Percentiles rank a stretch among this genome's conserved stretches.
Conservation (phyloP, 2,888 invertebrate genomes). For the Chloromyia formosa region DNA sequence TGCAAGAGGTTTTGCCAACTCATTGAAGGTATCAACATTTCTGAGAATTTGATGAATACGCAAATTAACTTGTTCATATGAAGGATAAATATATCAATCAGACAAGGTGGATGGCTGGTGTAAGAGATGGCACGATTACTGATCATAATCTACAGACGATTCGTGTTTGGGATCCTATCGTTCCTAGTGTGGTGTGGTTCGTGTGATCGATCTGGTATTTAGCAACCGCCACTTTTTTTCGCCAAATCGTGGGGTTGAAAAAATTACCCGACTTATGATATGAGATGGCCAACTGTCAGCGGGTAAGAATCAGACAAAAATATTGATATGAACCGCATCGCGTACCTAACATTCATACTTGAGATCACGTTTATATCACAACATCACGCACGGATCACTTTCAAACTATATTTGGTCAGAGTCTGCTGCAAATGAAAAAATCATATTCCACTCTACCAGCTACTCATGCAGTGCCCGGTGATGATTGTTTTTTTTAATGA, state of each 20-base stretch:
- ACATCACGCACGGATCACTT: too few species aligned
- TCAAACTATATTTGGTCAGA: too few species aligned
- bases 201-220: slow-evolving; percentile 4
- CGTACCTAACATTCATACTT: too few species aligned
- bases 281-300: not conserved
- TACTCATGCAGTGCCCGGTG: not conserved
- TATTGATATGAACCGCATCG: not conserved
- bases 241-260: not conserved
- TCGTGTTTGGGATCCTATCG: slow-evolving; percentile 28
- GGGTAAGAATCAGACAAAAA: not conserved
- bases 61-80: slow-evolving; percentile 36
- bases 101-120: slow-evolving; percentile 5
- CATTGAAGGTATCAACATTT: slow-evolving; percentile 31
- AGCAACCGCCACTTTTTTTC: not conserved
- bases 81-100: slow-evolving; percentile 25
- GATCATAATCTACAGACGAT: not conserved
- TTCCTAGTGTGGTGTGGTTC: slow-evolving; percentile 3
- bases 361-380: too few species aligned
- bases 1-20: slow-evolving; percentile 30
- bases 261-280: not conserved
- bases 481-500: not conserved
- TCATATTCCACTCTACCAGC: too few species aligned
- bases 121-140: slow-evolving; percentile 20
- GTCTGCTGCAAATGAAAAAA: too few species aligned
- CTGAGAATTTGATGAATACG: slow-evolving; percentile 31